Conservation (phyloP, 2,888 invertebrate genomes). For the Meliscaeva auricollis region DNA sequence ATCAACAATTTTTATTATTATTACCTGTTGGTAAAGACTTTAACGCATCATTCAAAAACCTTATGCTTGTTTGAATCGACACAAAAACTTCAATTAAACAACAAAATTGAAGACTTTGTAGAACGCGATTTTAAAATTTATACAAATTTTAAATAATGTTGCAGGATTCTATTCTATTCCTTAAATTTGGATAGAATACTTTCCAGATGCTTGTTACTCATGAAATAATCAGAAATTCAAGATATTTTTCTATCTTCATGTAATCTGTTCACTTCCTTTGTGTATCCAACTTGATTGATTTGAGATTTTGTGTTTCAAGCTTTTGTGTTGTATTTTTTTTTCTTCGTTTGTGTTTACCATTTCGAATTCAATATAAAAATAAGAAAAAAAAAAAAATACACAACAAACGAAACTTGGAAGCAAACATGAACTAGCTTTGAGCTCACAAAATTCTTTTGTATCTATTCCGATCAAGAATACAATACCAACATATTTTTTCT, state of each 20-base stretch:
- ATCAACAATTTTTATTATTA: too few species aligned
- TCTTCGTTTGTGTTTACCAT: neutral
- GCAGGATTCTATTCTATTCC: too few species aligned
- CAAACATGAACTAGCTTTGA: neutral
- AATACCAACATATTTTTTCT: neutral
- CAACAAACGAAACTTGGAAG: constrained; percentile 2
- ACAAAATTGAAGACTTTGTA: too few species aligned
- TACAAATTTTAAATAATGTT: too few species aligned
- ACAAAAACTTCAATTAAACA: too few species aligned
- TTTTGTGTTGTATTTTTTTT: neutral
- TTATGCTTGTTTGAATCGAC: too few species aligned
- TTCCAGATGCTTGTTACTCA: too few species aligned
- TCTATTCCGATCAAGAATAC: constrained; percentile 2
- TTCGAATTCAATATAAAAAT: neutral
- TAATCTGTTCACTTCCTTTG: neutral
- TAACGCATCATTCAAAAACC: too few species aligned
- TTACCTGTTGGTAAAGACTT: too few species aligned
- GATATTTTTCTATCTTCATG: neutral
- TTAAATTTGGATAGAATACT: too few species aligned
- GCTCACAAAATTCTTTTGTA: constrained; percentile 11
- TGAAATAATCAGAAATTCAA: too few species aligned
- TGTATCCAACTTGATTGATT: constrained; percentile 16
- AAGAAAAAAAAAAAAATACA: neutral
- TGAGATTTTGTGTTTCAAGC: constrained; percentile 1
- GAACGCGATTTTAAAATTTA: too few species aligned